Percentiles rank a stretch among this genome's conserved stretches.
These are phyloP conservation scores for Anoplopoma fimbria DNA, from an alignment of 2,113 vertebrate species.

Conservation along the genomic window DNA sequence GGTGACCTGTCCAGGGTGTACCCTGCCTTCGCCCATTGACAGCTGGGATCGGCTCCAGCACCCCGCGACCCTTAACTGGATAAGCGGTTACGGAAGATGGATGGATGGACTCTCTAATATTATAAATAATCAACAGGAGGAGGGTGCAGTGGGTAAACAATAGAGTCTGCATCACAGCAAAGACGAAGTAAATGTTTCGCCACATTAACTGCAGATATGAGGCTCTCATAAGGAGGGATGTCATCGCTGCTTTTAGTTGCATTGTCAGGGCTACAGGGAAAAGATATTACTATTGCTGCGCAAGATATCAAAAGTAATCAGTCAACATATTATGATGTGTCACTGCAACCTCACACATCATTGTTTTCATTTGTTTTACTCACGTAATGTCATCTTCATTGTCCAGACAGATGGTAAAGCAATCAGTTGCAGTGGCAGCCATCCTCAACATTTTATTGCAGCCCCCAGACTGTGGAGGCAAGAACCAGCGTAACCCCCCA, in stretches of 20 bases:
- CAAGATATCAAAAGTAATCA: constrained; percentile 61
- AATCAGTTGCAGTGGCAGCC: constrained; percentile 38
- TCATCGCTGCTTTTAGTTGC: constrained; percentile 36
- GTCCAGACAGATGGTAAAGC: constrained; percentile 57
- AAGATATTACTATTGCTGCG: constrained; percentile 50
- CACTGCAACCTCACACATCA: constrained; percentile 51
- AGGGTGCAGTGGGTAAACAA: constrained; percentile 11
- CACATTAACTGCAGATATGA: constrained; percentile 65
- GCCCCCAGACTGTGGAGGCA: not conserved
- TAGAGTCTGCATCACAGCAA: constrained; percentile 32
- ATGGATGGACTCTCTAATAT: not conserved
- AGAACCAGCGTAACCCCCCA: not conserved
- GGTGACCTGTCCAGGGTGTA: no score
- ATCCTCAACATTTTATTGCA: constrained; percentile 52
- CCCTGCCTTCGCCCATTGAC: no score
- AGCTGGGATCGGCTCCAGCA: no score
- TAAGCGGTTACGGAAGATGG: no score
- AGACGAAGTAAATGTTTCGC: constrained; percentile 53
- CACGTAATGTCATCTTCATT: constrained; percentile 33
- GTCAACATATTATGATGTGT: constrained; percentile 54
- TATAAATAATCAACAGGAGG: not conserved
- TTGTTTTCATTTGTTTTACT: constrained; percentile 67
- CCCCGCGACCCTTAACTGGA: no score
- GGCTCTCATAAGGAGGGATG: constrained; percentile 40
- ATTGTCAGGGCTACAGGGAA: constrained; percentile 36